Evolutionary conservation across 2,888 invertebrate genomes (phyloP).

Genomic region (Tenodera sinensis): DNA sequence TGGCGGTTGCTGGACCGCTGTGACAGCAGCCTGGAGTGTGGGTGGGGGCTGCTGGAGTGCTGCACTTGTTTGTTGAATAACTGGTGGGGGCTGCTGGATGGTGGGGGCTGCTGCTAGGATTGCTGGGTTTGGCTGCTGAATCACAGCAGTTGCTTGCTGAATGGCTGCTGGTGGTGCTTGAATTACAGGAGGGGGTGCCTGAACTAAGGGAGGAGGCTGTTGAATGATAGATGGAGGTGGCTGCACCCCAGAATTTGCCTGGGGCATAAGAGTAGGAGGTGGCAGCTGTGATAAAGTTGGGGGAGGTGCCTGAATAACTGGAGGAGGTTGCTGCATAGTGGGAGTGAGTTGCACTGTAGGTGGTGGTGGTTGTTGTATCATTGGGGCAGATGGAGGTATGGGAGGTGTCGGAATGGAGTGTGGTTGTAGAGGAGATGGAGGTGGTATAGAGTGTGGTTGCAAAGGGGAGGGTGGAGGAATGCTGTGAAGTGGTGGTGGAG

Average conservation of each 20-base stretch:
- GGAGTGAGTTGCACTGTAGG: neutral
- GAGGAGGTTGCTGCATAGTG: slow-evolving; percentile 34
- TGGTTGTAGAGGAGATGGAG: slow-evolving; percentile 55
- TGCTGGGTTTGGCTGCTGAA: slow-evolving; percentile 22
- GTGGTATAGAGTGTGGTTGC: slow-evolving; percentile 47
- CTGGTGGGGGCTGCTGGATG: slow-evolving; percentile 39
- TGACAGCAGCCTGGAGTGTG: slow-evolving; percentile 40
- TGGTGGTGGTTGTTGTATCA: slow-evolving; percentile 34
- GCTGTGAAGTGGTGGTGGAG: slow-evolving; percentile 42
- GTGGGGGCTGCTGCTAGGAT: slow-evolving; percentile 12
- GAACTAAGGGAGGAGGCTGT: slow-evolving; percentile 34
- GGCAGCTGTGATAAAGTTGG: neutral
- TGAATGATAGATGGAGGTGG: neutral
- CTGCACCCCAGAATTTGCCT: neutral
- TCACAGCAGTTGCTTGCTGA: slow-evolving; percentile 22
- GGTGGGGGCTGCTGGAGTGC: slow-evolving; percentile 38
- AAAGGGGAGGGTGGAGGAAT: slow-evolving; percentile 38
- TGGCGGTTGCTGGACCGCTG: slow-evolving; percentile 39
- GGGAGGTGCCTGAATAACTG: slow-evolving; percentile 36
- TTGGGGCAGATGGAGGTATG: slow-evolving; percentile 39
- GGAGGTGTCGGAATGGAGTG: slow-evolving; percentile 43
- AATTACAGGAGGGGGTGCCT: neutral
- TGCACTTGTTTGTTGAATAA: slow-evolving; percentile 11
- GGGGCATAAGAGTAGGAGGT: slow-evolving; percentile 33
- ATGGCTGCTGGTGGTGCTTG: slow-evolving; percentile 2